Evolutionary conservation across 2,797 vertebrate species (phyloP), one percentile per base, ranked within the genome.

Genomic region (Chiroxiphia lanceolata): DNA sequence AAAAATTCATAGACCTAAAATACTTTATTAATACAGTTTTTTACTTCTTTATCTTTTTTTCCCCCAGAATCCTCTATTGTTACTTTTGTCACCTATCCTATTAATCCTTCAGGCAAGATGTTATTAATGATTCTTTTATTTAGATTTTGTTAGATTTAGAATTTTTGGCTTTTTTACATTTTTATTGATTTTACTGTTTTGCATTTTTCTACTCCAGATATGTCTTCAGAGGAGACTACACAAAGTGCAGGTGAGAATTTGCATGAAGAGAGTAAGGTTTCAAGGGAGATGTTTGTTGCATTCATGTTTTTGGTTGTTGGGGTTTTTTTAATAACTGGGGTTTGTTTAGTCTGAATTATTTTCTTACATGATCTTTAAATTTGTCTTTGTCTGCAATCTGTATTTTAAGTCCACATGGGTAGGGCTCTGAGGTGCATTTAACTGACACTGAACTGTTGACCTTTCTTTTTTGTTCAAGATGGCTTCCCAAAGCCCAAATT

Each of bases 91-190:
- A 72, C 87, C 34, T 96, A 72, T 79, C 74, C 89, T 92, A 92
- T 94, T 93, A 96, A 69, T 97, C 79, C 61, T 93, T 78, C 89
- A 95, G 97, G 93, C 95, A 97, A 97, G 91, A 94, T 93, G 69
- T 76, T 93, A 47, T 94, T 96, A 83, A 67, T 53, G 18, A 88
- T 96, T 87, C 27, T 75, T 13, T 84, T 95, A 87, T 12, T 71
- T 95, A 84, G 34, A 92, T 94, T 68, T 83, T 85, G 42, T 79
- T 89, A 68, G 31, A 63, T 65, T 90, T 95, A 89, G 17, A 67
- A 10, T 47, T 72, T 13, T 12, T 20, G 31, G 2, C 7, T 36
- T 61, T 38, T 61, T 91, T 12, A 54, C 25, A 23, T 77, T 65
- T 76, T 54, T 15, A 63, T 61, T 40, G 9, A 10, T 83, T 82